Conservation (phyloP, 53 echinoderm and acorn worm species). For the Hippasteria phrygiana region DNA sequence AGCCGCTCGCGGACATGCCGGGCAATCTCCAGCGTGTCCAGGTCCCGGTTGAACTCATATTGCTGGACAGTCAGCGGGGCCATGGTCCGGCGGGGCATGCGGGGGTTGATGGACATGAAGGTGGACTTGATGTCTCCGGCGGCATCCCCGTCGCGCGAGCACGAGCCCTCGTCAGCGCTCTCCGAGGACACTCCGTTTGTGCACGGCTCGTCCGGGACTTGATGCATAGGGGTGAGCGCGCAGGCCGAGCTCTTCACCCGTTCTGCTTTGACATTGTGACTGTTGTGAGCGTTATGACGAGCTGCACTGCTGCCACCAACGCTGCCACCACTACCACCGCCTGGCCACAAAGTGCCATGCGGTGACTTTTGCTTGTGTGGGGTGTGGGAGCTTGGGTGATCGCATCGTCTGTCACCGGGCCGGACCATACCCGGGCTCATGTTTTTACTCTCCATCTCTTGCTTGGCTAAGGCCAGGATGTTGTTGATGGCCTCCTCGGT, state of each 20-base stretch:
- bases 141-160: constrained; percentile 35
- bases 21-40: constrained; percentile 90
- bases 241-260: constrained; percentile 16
- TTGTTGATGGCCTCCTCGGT: constrained; percentile 96
- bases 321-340: not conserved
- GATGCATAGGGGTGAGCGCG: constrained; percentile 16
- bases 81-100: constrained; percentile 63
- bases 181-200: constrained; percentile 11
- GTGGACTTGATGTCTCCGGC: constrained; percentile 44
- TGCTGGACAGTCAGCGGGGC: constrained; percentile 80
- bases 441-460: constrained; percentile 86
- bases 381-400: constrained; percentile 58
- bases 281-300: constrained; percentile 46
- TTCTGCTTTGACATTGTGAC: constrained; percentile 40
- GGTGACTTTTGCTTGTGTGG: constrained; percentile 25
- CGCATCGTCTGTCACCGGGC: constrained; percentile 63
- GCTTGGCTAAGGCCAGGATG: constrained; percentile 90
- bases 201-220: constrained; percentile 16
- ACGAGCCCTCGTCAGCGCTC: constrained; percentile 32
- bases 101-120: constrained; percentile 57
- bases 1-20: constrained; percentile 86
- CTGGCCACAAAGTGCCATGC: too few species aligned
- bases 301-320: not conserved
- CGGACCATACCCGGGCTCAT: constrained; percentile 54
- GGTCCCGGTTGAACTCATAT: constrained; percentile 75